Base-by-base conservation (phyloP, 2,113 vertebrate species). In the Platysternon megacephalum region DNA sequence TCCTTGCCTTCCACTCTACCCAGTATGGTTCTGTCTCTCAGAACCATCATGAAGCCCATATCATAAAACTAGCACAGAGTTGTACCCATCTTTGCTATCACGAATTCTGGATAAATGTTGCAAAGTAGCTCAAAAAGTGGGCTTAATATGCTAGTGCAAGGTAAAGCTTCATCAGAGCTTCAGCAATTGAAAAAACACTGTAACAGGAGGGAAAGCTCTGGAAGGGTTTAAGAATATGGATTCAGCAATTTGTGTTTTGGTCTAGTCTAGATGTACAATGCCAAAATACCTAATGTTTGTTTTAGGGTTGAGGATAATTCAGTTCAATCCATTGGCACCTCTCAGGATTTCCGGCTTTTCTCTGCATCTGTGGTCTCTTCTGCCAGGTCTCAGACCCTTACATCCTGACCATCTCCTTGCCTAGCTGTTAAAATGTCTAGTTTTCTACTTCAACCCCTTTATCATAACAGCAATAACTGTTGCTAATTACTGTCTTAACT, bases 391-490 rank as follows among this genome's bases (percentile, higher is more conserved):
- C 84, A 92, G 76, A 51, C 11, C 11, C 0, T 0, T 83, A 52
- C 44, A 93, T 61, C n/a, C 44, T 81, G 85, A 14, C 10, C 89
- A 86, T 17, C 56, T 52, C 74, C 83, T 91, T 68, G 6, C 85
- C 46, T 92, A 68, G 74, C 49, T 55, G 26, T 89, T 89, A 80
- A 89, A 93, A 82, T 91, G 82, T 42, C 4, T 85, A 24, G 95
- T 93, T 96, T 97, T 95, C 87, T 95, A 56, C 89, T 93, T 55
- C 65, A 93, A n/a, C 82, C 85, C 39, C 16, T 94, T 80, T 53
- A 74, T 19, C 22, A 52, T 72, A 90, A 14, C 42, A 49, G 28
- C 39, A 92, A 89, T 92, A 51, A 4, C 3, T 1, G 11, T 93
- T 29, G 79, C 55, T 29, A 48, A 53, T 88, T 32, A 26, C 17